Base-by-base conservation (phyloP, 1,140 invertebrate genomes). In the Pemphigus obesinymphae region DNA sequence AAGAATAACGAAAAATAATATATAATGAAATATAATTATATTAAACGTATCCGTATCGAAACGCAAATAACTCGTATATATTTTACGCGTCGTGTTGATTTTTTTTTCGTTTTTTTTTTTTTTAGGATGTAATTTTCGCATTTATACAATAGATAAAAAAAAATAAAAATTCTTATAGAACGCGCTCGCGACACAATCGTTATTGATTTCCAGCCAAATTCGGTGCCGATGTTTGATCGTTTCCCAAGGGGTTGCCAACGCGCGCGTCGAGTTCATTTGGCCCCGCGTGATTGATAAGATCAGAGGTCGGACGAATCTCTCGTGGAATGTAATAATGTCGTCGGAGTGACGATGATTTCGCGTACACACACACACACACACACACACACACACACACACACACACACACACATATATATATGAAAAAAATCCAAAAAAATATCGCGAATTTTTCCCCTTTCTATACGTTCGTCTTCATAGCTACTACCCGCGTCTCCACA, bases 181-280 rank as follows among this genome's bases (percentile, higher is more conserved):
- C 7, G 15, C 23, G 40, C 15, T 23, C 7, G 15, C 23, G 40
- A 26, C 43, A 45, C 11, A 29, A 45, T 45, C 23, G n/a, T 29
- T 29, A 78, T 78, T 78, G 75, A 61, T 78, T 78, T 78, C 53
- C n/a, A 29, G 75, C 75, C 75, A 78, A 78, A 55, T 55, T 37
- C 11, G 34, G 34, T 78, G 31, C 34, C 53, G 34, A 58, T 58
- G 48, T 78, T 40, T 55, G 75, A 61, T 55, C 34, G 53, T 78
- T 78, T 78, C 55, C 75, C 75, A 26, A 34, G 53, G 75, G 48
- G 34, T 61, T 78, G 75, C 75, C 75, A 78, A 63, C 50, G 53
- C 53, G 53, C 53, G 50, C 34, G 76, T 80, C 76, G 76, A 80
- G 76, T 80, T 80, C 55, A 45, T 80, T 43, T 80, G 53, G 53